Evolutionary conservation across 1,140 invertebrate genomes (phyloP), one percentile per base, ranked within the genome.

Genomic region (Rhyacophila brunnea): DNA sequence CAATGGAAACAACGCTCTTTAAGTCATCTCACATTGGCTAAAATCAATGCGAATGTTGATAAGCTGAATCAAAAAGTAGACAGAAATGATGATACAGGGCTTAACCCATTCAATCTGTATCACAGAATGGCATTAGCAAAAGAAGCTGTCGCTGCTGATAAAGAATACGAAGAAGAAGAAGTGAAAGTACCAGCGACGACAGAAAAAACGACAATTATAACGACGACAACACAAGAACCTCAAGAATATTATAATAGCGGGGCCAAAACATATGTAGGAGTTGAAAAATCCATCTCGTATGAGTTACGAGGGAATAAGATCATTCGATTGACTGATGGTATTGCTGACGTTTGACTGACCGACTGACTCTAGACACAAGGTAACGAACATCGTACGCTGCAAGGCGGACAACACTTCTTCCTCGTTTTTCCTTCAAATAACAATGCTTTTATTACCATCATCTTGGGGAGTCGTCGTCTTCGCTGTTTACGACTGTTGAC

Each of bases 291-390:
- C 6, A 38, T 64, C 42, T 28, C 58, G 6, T 64, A 64, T 32
- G 62, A 64, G 54, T 32, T 64, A 18, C 36, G 62, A 36, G 62
- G 62, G 40, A 64, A 64, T 40, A 60, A 20, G 57, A 60, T 64
- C 5, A 19, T 64, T 36, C 40, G 54, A 64, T 44, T 64, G 38
- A 60, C 58, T 40, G 62, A 64, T 38, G 48, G 38, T 51, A 44
- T 40, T 40, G 40, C 44, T 34, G 56, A 64, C 62, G 52, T 51
- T 54, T 64, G 62, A 64, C 62, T 45, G 58, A 64, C 62, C 18
- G 43, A 60, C 58, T 64, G 62, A 55, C 46, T 7, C 34, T 34
- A 51, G 35, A 48, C 36, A 46, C 32, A 56, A 61, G 59, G 59
- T 61, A 61, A 55, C 44, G 23, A 48, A 48, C 20, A 45, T 40